Percentiles rank a stretch among this genome's conserved stretches.
Conservation (phyloP, 2,113 vertebrate genomes). For the Serinus canaria region DNA sequence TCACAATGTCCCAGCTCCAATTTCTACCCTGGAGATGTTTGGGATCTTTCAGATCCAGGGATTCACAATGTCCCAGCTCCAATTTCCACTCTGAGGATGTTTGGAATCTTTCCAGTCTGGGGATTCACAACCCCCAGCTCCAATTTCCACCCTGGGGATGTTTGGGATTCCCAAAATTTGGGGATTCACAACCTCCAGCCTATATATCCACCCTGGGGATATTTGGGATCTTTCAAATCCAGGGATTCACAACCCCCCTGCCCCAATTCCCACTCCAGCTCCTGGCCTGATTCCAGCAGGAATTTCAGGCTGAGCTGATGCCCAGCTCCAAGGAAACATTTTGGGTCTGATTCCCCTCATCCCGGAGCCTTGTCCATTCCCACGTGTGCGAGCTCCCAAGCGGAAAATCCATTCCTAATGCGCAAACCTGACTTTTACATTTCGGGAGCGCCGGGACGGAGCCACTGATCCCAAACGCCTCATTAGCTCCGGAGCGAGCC, state of each 20-base stretch:
- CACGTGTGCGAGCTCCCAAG: not conserved
- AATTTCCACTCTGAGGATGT: no score
- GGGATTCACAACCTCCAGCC: no score
- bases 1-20: no score
- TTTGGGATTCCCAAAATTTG: no score
- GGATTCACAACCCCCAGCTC: no score
- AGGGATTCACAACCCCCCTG: rapidly evolving
- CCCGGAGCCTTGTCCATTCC: rapidly evolving
- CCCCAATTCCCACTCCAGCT: not conserved
- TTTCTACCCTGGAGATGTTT: no score
- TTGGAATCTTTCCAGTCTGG: no score
- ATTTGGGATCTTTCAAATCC: not conserved
- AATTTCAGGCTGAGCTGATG: not conserved
- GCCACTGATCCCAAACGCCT: conserved; percentile 21
- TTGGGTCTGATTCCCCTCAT: not conserved
- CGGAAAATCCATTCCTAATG: not conserved
- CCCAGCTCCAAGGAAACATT: rapidly evolving
- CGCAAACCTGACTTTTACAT: not conserved
- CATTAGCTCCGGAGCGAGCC: not conserved
- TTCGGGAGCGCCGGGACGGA: not conserved
- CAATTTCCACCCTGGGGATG: not conserved
- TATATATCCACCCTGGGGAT: not conserved
- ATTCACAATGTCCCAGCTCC: no score
- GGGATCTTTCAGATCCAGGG: rapidly evolving
- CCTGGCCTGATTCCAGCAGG: not conserved